These are phyloP conservation scores for Meloidogyne floridensis DNA, from an alignment of 1,140 invertebrate genomes.

Conservation along the genomic window DNA sequence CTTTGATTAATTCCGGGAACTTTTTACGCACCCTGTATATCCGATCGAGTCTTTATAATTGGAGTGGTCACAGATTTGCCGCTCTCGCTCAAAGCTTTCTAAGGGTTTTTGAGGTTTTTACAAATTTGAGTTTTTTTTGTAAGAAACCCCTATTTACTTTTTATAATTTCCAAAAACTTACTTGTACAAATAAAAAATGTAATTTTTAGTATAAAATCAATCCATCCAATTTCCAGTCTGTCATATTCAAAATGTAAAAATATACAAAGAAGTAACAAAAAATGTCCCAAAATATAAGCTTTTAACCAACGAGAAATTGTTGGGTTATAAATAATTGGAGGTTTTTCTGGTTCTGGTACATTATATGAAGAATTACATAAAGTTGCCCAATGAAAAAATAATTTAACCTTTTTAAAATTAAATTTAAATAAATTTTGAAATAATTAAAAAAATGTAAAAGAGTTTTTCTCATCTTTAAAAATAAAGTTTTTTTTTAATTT, in stretches of 20 bases:
- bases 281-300: slow-evolving; percentile 55
- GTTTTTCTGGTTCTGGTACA: slow-evolving; percentile 42
- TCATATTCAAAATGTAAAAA: slow-evolving; percentile 66
- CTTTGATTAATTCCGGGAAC: no score
- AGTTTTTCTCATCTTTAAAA: no score
- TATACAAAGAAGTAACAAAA: slow-evolving; percentile 58
- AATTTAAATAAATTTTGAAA: no score
- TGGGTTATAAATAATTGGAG: slow-evolving; percentile 52
- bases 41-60: no score
- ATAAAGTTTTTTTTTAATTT: no score
- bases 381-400: slow-evolving; percentile 62
- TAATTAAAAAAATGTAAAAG: no score
- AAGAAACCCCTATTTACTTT: not conserved
- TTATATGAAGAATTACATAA: slow-evolving; percentile 52
- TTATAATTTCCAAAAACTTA: slow-evolving; percentile 1
- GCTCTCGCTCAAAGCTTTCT: no score
- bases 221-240: slow-evolving; percentile 44
- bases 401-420: slow-evolving; percentile 7
- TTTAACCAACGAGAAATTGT: slow-evolving; percentile 49
- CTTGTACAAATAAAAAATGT: slow-evolving; percentile 59
- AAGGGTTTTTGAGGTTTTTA: no score
- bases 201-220: slow-evolving; percentile 59
- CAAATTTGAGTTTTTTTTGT: no score
- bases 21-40: no score
- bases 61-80: no score